Evolutionary conservation across 1,140 invertebrate genomes (phyloP).

Genomic region (Heliothis subflexa): DNA sequence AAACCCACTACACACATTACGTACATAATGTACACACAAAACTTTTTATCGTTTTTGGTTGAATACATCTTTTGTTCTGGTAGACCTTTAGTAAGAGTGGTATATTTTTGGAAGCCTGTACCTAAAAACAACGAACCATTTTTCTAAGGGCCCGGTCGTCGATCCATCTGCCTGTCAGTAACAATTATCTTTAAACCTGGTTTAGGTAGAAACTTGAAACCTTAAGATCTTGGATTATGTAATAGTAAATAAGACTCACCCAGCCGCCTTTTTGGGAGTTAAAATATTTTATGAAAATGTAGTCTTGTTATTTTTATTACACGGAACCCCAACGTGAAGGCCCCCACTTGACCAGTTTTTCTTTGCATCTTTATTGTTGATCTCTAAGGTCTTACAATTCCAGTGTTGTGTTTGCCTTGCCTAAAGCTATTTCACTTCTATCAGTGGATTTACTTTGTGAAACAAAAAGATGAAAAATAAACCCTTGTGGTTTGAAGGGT

Average conservation of each 20-base stretch:
- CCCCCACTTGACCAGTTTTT: not conserved
- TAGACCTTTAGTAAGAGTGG: not conserved
- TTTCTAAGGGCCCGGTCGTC: too few species aligned
- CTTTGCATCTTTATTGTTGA: not conserved
- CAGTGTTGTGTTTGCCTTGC: conserved; percentile 1
- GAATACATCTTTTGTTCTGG: conserved; percentile 23
- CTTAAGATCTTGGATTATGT: too few species aligned
- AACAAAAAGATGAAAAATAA: not conserved
- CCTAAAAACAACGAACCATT: too few species aligned
- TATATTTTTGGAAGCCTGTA: too few species aligned
- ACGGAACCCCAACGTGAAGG: too few species aligned
- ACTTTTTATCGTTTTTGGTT: conserved; percentile 22
- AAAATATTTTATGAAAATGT: too few species aligned
- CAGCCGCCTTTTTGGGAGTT: too few species aligned
- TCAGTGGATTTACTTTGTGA: conserved; percentile 5
- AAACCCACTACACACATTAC: conserved; percentile 11
- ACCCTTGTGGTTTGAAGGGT: not conserved
- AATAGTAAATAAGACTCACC: too few species aligned
- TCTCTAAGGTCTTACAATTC: conserved; percentile 6
- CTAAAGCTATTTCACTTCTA: not conserved
- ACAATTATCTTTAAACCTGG: too few species aligned
- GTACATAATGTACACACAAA: conserved; percentile 2
- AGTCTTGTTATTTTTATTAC: too few species aligned
- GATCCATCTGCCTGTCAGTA: too few species aligned
- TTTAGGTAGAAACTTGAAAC: too few species aligned